These are phyloP conservation scores for Omphaloscelis lunosa DNA, from an alignment of 2,888 invertebrate genomes.

Conservation along the genomic window DNA sequence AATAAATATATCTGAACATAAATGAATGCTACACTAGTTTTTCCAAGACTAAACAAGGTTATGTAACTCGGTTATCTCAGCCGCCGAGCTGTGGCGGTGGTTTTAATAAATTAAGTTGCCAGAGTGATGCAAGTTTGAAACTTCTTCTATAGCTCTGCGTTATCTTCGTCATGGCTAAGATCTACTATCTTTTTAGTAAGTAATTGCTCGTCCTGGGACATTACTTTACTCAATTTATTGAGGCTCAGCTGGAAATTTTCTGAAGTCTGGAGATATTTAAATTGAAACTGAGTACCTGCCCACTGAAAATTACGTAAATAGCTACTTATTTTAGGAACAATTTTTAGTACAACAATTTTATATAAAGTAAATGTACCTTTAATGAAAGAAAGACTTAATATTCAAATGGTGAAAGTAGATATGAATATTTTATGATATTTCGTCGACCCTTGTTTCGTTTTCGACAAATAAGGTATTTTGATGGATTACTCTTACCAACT, in stretches of 20 bases:
- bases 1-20: constrained; percentile 60
- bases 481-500: constrained; percentile 50
- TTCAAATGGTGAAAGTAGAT: constrained; percentile 41
- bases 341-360: constrained; percentile 10
- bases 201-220: constrained; percentile 44
- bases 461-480: constrained; percentile 59
- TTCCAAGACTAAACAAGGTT: constrained; percentile 50
- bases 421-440: constrained; percentile 55
- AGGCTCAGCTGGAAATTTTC: constrained; percentile 8
- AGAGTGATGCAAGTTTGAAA: constrained; percentile 58
- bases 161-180: constrained; percentile 50
- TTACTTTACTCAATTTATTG: constrained; percentile 43
- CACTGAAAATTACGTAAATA: constrained; percentile 11
- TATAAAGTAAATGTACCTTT: constrained; percentile 15
- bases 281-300: constrained; percentile 25
- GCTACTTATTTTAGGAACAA: constrained; percentile 14
- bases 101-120: constrained; percentile 63
- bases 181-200: constrained; percentile 49
- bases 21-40: constrained; percentile 48
- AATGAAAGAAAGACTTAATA: constrained; percentile 44
- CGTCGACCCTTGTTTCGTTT: constrained; percentile 56
- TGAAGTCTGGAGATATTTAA: constrained; percentile 20
- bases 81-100: constrained; percentile 44
- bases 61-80: constrained; percentile 53
- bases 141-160: constrained; percentile 50